Evolutionary conservation across 2,888 invertebrate species (phyloP).

Genomic region (Hypolimnas misippus): DNA sequence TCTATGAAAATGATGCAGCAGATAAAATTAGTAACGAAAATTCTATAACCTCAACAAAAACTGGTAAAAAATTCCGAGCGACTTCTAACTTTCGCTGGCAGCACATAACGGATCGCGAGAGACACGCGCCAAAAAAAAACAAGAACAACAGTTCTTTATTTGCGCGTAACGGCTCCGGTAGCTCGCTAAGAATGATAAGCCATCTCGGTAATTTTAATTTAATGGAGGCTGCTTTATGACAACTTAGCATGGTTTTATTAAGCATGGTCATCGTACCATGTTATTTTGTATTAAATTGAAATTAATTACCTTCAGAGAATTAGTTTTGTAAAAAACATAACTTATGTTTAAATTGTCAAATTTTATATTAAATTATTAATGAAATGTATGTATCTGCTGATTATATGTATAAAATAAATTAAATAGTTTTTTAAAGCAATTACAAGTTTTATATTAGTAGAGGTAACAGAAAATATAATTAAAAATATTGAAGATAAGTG

Average conservation of each 20-base stretch:
- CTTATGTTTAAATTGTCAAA: not conserved
- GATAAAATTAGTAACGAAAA: conserved; percentile 46
- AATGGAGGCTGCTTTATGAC: conserved; percentile 66
- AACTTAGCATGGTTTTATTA: conserved; percentile 49
- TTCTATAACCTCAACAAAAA: conserved; percentile 57
- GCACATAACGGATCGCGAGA: conserved; percentile 73
- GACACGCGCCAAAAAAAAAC: conserved; percentile 79
- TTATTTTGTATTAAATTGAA: not conserved
- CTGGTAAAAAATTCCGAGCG: conserved; percentile 62
- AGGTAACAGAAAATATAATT: too few species aligned
- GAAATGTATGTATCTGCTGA: not conserved
- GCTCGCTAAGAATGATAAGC: conserved; percentile 64
- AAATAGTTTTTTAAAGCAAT: not conserved
- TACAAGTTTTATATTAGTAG: too few species aligned
- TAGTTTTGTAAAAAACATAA: not conserved
- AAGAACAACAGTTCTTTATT: conserved; percentile 70
- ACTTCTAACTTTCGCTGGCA: conserved; percentile 80
- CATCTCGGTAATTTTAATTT: conserved; percentile 64
- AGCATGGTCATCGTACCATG: conserved; percentile 4
- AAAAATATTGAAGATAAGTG: too few species aligned
- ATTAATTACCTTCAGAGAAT: not conserved
- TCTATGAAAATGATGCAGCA: conserved; percentile 35
- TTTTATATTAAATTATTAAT: too few species aligned
- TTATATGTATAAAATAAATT: not conserved
- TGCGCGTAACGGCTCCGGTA: conserved; percentile 81